Evolutionary conservation across 2,797 vertebrate genomes (phyloP), one percentile per base, ranked within the genome.

Genomic region (Acanthis flammea): DNA sequence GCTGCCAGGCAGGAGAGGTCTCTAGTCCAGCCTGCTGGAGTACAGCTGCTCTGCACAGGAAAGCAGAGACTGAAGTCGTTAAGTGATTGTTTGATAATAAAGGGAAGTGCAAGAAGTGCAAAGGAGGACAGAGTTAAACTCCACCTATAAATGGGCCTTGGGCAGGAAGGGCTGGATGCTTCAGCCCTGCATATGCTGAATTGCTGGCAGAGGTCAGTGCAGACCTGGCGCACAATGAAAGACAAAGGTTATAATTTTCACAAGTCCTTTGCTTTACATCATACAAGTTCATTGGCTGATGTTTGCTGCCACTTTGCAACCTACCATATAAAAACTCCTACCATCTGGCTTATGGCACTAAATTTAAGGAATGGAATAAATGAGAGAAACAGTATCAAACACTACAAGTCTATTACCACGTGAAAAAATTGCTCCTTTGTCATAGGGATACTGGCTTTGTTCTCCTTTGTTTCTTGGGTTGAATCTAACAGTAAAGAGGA

Each of bases 31-130:
- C 2, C 28, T 27, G 30, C 17, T 27, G 0, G 16, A 27, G 50
- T 0, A 4, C 24, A 6, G 2, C 7, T 27, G 0, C 9, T 35
- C 27, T 37, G 41, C 9, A 3, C 4, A 9, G 37, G 22, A 73
- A 23, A 51, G 48, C 53, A 48, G 48, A 35, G 72, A 31, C 7
- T 7, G 45, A 55, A 21, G 41, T 5, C 33, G 54, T 31, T 30
- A 25, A 58, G 33, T 3, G n/a, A 7, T 13, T 7, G 3, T 37
- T 77, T 39, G 58, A 3, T 62, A 28, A 33, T 19, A 58, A 76
- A 70, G 11, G 19, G 39, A 66, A 14, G 13, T 19, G 19, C 14
- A 39, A 60, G 42, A 58, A 31, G 17, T 25, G 12, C 17, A 50
- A 65, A 73, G n/a, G 27, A 47, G 79, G 33, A 22, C 4, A 13